phyloP scores from a whole-genome alignment of 2,797 vertebrate genomes.

The Onychomys leucogaster region DNA sequence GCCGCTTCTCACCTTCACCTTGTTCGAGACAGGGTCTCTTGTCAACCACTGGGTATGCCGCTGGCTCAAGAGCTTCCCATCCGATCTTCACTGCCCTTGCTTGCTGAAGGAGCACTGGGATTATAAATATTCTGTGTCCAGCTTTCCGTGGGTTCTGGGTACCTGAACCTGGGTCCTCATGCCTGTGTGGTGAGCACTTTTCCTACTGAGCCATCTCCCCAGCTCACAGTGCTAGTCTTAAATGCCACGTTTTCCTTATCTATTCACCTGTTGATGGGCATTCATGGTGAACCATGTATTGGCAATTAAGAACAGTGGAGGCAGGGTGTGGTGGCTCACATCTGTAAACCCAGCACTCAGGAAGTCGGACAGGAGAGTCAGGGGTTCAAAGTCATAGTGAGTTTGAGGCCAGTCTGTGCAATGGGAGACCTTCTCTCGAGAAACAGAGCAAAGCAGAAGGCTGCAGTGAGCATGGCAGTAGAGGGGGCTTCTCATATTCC shows the following conservation, averaged over 20 bases:
- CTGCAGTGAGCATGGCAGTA: neutral
- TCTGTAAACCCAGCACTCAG: no score
- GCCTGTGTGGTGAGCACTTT: no score
- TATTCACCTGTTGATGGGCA: no score
- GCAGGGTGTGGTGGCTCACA: neutral
- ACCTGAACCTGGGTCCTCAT: neutral
- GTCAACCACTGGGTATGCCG: neutral
- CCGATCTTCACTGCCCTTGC: neutral
- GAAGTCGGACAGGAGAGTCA: neutral
- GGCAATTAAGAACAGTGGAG: neutral
- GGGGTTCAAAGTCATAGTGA: neutral
- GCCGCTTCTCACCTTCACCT: neutral
- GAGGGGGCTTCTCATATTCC: neutral
- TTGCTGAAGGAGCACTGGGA: neutral
- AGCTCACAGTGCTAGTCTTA: neutral
- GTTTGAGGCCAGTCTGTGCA: neutral
- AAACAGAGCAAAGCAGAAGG: neutral
- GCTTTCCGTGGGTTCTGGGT: neutral
- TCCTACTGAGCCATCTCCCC: neutral
- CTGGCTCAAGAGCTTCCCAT: neutral
- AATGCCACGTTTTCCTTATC: neutral
- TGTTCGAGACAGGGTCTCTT: neutral
- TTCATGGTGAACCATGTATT: neutral
- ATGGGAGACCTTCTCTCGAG: no score
- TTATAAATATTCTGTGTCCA: neutral